Percentiles rank a stretch among this genome's conserved stretches.
phyloP scores from a whole-genome alignment of 2,113 vertebrate genomes.

The Mellivora capensis region DNA sequence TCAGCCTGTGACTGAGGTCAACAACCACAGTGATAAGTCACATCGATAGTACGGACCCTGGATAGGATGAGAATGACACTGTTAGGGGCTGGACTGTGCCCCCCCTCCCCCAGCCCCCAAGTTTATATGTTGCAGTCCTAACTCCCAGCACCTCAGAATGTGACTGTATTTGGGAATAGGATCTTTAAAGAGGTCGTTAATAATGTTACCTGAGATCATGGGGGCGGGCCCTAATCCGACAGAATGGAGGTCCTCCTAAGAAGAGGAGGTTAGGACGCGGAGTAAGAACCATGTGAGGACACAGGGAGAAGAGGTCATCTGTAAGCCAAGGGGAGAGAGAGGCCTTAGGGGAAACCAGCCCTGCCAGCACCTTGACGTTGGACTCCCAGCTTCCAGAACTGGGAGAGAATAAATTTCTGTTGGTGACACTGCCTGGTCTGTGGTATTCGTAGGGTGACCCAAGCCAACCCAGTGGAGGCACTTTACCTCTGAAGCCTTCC shows the following conservation, averaged over 20 bases:
- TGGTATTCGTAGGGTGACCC: background rate
- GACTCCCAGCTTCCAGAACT: background rate
- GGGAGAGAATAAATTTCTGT: background rate
- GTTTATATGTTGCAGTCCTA: background rate
- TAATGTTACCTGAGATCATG: background rate
- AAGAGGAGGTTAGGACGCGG: background rate
- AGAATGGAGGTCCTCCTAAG: background rate
- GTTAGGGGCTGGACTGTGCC: background rate
- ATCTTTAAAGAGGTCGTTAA: background rate
- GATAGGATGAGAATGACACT: background rate
- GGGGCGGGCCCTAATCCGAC: background rate
- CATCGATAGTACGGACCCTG: background rate
- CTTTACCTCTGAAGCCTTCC: background rate
- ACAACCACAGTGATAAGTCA: background rate
- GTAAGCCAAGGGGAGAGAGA: background rate
- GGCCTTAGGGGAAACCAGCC: background rate
- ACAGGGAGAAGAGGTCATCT: background rate
- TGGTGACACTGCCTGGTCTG: background rate
- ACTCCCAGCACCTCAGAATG: background rate
- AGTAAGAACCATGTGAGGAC: background rate
- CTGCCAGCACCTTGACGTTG: background rate
- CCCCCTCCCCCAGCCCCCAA: rapidly evolving
- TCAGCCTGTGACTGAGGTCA: background rate
- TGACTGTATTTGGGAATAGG: background rate
- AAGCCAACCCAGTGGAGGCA: background rate